Conservation (phyloP, 2,113 vertebrate species). For the Terrapene triunguis region DNA sequence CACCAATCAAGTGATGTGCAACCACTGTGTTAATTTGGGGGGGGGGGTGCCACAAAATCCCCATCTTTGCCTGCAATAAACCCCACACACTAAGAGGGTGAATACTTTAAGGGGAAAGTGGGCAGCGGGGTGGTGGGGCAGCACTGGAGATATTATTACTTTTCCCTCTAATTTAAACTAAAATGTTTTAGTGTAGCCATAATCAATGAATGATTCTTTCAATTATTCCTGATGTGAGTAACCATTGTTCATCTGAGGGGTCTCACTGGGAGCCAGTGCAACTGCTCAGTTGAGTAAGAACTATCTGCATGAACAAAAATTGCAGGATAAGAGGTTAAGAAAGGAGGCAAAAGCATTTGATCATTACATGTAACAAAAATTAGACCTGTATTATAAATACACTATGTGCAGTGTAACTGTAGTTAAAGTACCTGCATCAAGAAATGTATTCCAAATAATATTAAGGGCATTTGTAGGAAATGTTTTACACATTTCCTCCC, state of each 20-base stretch:
- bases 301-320: background rate
- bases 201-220: too few species aligned
- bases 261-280: too few species aligned
- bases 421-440: background rate
- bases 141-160: background rate
- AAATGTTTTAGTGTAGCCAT: too few species aligned
- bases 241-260: too few species aligned
- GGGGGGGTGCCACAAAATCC: too few species aligned
- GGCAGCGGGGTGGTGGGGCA: too few species aligned
- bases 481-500: background rate
- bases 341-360: background rate
- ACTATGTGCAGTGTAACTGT: background rate
- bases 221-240: too few species aligned
- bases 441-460: background rate
- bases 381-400: background rate
- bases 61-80: background rate
- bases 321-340: background rate
- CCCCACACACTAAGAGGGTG: too few species aligned
- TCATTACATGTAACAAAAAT: background rate
- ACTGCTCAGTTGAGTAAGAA: background rate
- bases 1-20: rapidly evolving
- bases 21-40: background rate
- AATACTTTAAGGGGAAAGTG: background rate
- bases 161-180: background rate
- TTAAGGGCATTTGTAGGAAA: background rate